Evolutionary conservation across 2,797 vertebrate genomes (phyloP), one percentile per base, ranked within the genome.

Genomic region (Rhinogobio ventralis): DNA sequence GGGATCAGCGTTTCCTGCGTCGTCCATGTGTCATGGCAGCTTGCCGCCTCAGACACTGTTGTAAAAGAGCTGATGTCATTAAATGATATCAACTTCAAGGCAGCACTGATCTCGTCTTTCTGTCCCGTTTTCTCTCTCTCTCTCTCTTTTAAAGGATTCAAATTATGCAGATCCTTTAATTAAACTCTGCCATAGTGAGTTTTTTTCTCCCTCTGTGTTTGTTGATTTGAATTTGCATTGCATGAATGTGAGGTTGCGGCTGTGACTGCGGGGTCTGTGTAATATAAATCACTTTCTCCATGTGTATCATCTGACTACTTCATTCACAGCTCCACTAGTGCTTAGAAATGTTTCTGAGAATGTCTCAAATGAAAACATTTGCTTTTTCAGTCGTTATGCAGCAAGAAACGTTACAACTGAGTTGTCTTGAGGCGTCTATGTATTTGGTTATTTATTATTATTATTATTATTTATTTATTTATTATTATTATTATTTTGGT

Each of bases 81-180:
- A 94, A 95, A 94, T 93, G 93, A 94, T 94, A 94, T 92, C 92
- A 92, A 93, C 93, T 93, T 94, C 92, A 94, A 93, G 91, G 91
- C 86, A 86, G 85, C 87, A 83, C 89, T 91, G 89, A 93, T 93
- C 92, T 91, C 45, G 53, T 75, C 77, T 28, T 72, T 85, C 74
- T 69, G 62, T 53, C 89, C 91, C 55, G 23, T 42, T 62, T 79
- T 30, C 42, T 71, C 66, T 79, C 64, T 78, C n/a, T 71, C 39
- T 81, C 25, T 86, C 66, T 87, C 78, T 73, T 86, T 83, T 76
- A 84, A 81, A 72, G 81, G 84, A 83, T 88, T 89, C 79, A 90
- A 89, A 89, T 88, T 91, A 91, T 90, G 90, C 90, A 90, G 90
- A 90, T 90, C 89, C 90, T 89, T 90, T 92, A 91, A 92, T 92